Conservation (phyloP, 2,888 invertebrate species). For the Amblyjoppa fuscipennis region DNA sequence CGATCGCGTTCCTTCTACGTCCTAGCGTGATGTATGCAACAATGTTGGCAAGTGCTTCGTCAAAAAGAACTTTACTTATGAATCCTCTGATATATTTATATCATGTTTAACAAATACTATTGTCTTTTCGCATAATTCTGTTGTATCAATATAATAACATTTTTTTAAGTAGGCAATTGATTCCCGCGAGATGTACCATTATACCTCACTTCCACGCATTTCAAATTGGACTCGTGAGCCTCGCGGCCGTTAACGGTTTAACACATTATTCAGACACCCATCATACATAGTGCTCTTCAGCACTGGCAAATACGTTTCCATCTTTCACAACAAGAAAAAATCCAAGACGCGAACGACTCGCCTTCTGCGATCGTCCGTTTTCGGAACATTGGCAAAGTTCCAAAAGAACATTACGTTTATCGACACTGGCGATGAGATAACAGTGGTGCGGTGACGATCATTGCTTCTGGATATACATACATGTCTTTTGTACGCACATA, state of each 20-base stretch:
- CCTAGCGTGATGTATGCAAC: conserved; percentile 22
- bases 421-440: conserved; percentile 39
- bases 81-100: conserved; percentile 36
- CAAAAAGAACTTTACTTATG: conserved; percentile 1
- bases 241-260: not conserved
- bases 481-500: conserved; percentile 61
- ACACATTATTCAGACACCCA: conserved; percentile 3
- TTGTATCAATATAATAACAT: conserved; percentile 49
- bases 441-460: conserved; percentile 32
- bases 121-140: conserved; percentile 49
- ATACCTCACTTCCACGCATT: not conserved
- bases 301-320: conserved; percentile 19
- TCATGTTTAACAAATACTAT: conserved; percentile 61
- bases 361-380: not conserved
- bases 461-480: conserved; percentile 30
- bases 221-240: not conserved
- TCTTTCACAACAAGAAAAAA: conserved; percentile 25
- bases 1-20: conserved; percentile 1
- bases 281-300: not conserved
- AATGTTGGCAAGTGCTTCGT: conserved; percentile 35
- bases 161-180: conserved; percentile 36
- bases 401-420: conserved; percentile 28
- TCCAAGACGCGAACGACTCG: conserved; percentile 26
- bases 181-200: conserved; percentile 10
- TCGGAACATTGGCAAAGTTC: conserved; percentile 43